Evolutionary conservation across 1,140 invertebrate genomes (phyloP), one percentile per base, ranked within the genome.

Genomic region (Drosophila virilis): DNA sequence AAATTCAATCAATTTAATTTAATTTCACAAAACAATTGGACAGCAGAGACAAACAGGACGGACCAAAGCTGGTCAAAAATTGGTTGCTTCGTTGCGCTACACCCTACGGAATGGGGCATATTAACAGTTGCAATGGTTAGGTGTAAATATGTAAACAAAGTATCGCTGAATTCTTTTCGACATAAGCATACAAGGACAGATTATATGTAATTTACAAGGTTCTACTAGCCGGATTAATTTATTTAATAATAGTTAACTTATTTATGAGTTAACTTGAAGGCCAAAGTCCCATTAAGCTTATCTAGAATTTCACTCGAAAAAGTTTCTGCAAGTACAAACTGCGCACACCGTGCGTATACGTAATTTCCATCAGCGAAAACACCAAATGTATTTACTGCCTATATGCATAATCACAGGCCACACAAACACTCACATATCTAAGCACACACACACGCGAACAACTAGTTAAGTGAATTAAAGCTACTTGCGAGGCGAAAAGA

Each of bases 1-100:
- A 81, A 85, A 85, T 86, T 85, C 78, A 85, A 86, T 85, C 81
- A 85, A 85, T 85, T 85, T 81, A 85, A 85, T 85, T 85, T 86
- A 85, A 85, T 85, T 85, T 86, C 81, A 86, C 81, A 85, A 85
- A 85, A 85, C 82, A 86, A 85, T 85, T 85, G 78, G 46, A 48
- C 59, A 32, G 50, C 42, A 43, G 50, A 65, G 32, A 62, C 64
- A 64, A 48, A 6, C 22, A 28, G 22, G 4, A 28, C 62, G 59
- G 70, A 17, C 28, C 42, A n/a, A 37, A 35, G 12, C 65, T 64
- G 58, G 57, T 48, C 55, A 51, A 65, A 46, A 48, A 32, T 70
- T 61, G 22, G 50, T 33, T 32, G 51, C 37, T 12, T 51, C 50
- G 17, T 12, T 68, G 50, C 57, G n/a, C 43, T 70, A 57, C 42